These are phyloP conservation scores for Maniola hyperantus DNA, from an alignment of 2,888 invertebrate species.

Conservation along the genomic window DNA sequence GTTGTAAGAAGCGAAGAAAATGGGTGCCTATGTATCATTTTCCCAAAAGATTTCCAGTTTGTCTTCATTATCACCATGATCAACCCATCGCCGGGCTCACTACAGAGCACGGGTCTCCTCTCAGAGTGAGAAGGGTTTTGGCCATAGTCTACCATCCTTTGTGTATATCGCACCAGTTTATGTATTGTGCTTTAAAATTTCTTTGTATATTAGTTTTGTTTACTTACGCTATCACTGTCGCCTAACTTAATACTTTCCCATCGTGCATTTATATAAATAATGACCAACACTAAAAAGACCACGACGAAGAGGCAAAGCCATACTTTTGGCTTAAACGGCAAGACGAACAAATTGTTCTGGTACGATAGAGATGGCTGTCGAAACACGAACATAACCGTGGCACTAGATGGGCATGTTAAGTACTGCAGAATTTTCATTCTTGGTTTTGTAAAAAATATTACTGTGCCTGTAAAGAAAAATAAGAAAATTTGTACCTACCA, in stretches of 20 bases:
- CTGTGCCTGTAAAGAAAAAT: slow-evolving; percentile 45
- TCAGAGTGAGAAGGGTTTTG: no score
- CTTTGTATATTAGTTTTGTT: background rate
- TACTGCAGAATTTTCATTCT: slow-evolving; percentile 65
- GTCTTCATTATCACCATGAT: no score
- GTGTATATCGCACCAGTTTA: no score
- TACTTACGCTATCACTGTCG: slow-evolving; percentile 45
- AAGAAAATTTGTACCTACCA: no score
- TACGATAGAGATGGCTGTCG: slow-evolving; percentile 85
- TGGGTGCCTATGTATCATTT: no score
- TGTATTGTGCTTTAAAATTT: no score
- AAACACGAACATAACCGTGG: slow-evolving; percentile 81
- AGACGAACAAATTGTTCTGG: slow-evolving; percentile 84
- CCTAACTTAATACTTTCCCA: slow-evolving; percentile 57
- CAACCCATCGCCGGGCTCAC: no score
- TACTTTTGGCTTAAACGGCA: slow-evolving; percentile 84
- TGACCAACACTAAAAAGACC: slow-evolving; percentile 53
- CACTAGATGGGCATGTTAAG: slow-evolving; percentile 64
- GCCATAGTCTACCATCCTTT: no score
- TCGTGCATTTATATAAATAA: slow-evolving; percentile 56
- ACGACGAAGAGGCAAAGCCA: slow-evolving; percentile 81
- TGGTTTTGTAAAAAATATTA: slow-evolving; percentile 51
- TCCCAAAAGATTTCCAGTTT: no score
- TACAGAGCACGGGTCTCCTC: no score
- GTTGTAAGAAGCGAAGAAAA: no score